phyloP scores from a whole-genome alignment of 2,113 vertebrate genomes.

The Scomber japonicus region DNA sequence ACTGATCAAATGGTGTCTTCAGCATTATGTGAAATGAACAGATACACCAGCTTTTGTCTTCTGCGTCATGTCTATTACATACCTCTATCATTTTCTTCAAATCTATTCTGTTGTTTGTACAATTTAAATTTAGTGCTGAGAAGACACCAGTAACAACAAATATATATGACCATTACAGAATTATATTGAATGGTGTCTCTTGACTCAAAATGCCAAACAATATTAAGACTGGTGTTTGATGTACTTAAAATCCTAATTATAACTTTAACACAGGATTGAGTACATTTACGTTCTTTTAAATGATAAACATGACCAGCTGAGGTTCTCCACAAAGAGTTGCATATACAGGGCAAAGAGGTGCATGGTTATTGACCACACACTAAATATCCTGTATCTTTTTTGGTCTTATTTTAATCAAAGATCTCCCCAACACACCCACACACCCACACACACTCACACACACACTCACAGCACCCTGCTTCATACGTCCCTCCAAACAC shows the following conservation, averaged over 20 bases:
- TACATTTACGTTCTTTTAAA: background rate
- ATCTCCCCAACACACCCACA: background rate
- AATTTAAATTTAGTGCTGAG: too few species aligned
- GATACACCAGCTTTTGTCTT: background rate
- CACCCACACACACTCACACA: background rate
- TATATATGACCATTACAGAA: background rate
- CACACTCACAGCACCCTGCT: background rate
- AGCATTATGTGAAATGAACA: background rate
- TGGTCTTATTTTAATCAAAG: slow-evolving; percentile 49
- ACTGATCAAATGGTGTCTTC: background rate
- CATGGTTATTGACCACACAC: slow-evolving; percentile 16
- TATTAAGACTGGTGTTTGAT: background rate
- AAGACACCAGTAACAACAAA: background rate
- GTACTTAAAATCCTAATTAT: slow-evolving; percentile 12
- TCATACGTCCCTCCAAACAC: background rate
- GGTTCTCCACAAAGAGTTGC: background rate
- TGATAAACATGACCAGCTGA: slow-evolving; percentile 3
- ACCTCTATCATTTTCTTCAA: background rate
- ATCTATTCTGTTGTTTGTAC: background rate
- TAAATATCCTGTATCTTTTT: slow-evolving; percentile 46
- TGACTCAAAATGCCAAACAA: background rate
- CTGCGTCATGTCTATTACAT: background rate
- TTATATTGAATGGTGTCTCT: background rate
- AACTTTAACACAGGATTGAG: background rate
- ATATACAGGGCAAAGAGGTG: background rate